Base-by-base conservation (phyloP, 1,140 invertebrate genomes). In the Euura lappo region DNA sequence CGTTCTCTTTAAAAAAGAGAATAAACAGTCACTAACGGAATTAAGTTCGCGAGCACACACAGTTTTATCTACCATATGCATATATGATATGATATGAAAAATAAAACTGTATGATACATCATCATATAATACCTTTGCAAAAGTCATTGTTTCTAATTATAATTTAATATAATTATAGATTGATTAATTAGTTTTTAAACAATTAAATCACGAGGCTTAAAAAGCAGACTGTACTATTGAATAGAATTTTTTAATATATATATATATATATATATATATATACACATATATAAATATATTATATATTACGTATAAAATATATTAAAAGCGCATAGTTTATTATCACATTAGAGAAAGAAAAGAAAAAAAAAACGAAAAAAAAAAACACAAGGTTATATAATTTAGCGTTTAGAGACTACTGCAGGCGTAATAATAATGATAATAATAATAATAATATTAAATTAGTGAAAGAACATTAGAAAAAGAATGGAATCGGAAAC, bases 191-290 rank as follows among this genome's bases (percentile, higher is more conserved):
- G n/a, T n/a, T n/a, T n/a, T n/a, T n/a, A n/a, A n/a, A 71, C n/a
- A 77, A 70, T 60, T 69, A 80, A 83, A 81, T 84, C 81, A 86
- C 79, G 85, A 87, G 85, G 85, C 85, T 87, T 87, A 85, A 82
- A 84, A 85, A 86, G 84, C 85, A 86, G 85, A 87, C 85, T 87
- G 85, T 86, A 85, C 83, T 85, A 86, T 85, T 76, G 76, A 80
- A 85, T 86, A 85, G 79, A 85, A 60, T 10, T 81, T 83, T n/a
- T 85, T 85, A 84, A 82, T 82, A 85, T 84, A 84, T 84, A 78
- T 79, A 79, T 79, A 78, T 75, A 79, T 69, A 72, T 76, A 75
- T 70, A 78, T 51, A 42, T 68, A 68, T 68, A n/a, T 64, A n/a
- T 64, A n/a, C n/a, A n/a, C n/a, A 8, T 8, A 64, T 64, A n/a